Evolutionary conservation across 2,113 vertebrate species (phyloP).

Genomic region (Psammodynastes pulverulentus): DNA sequence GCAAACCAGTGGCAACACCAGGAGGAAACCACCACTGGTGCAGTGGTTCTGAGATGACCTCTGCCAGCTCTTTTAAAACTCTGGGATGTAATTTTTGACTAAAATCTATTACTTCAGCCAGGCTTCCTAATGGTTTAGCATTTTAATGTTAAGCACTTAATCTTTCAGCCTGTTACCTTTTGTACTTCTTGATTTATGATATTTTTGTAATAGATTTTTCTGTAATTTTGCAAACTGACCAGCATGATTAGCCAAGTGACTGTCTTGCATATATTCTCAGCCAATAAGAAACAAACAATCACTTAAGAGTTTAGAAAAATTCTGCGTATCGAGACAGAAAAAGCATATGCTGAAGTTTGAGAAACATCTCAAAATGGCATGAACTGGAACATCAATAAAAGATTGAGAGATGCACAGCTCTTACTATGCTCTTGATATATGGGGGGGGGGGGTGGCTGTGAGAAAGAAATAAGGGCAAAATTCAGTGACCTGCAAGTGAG

Average conservation of each 20-base stretch:
- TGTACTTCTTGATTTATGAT: background rate
- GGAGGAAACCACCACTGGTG: too few relatives aligned
- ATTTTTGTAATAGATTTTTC: background rate
- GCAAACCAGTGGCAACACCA: too few relatives aligned
- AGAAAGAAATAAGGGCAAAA: background rate
- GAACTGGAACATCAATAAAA: background rate
- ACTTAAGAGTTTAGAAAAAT: background rate
- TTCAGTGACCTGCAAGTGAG: background rate
- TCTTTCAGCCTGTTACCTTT: background rate
- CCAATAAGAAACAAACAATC: background rate
- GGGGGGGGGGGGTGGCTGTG: too few relatives aligned
- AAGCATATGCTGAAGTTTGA: background rate
- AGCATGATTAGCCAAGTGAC: background rate
- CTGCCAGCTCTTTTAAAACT: too few relatives aligned
- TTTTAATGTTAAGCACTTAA: background rate
- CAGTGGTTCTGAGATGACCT: too few relatives aligned
- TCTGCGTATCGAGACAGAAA: background rate
- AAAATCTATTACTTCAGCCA: background rate
- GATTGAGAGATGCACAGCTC: background rate
- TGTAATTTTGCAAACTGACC: background rate
- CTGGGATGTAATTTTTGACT: too few relatives aligned
- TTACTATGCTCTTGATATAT: background rate
- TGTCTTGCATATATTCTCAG: background rate
- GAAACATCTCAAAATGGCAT: background rate
- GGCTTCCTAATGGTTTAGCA: background rate